Conservation (phyloP, 2,113 vertebrate species). For the Saccopteryx bilineata region DNA sequence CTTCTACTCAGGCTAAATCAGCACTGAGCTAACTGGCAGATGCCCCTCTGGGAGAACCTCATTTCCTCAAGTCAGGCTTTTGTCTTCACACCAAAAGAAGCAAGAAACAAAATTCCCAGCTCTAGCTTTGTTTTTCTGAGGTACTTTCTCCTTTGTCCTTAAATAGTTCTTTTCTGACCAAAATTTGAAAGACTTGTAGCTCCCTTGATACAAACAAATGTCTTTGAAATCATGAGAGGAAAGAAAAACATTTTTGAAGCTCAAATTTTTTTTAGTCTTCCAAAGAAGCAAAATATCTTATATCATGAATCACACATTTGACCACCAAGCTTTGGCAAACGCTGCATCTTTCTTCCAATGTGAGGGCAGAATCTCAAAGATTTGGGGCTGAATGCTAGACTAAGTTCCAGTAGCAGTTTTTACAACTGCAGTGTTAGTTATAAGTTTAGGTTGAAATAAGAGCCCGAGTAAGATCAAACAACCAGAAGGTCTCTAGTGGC, state of each 20-base stretch:
- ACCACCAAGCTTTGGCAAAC: conserved; percentile 57
- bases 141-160: background rate
- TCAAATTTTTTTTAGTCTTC: conserved; percentile 55
- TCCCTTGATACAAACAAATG: conserved; percentile 39
- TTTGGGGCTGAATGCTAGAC: conserved; percentile 27
- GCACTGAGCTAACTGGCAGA: background rate
- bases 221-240: conserved; percentile 61
- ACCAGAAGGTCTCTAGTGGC: background rate
- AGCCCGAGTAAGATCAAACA: background rate
- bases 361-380: background rate
- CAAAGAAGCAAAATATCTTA: conserved; percentile 39
- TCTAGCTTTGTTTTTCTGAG: conserved; percentile 65
- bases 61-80: conserved; percentile 29
- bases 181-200: background rate
- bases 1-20: conserved; percentile 20
- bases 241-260: conserved; percentile 68
- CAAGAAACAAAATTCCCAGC: background rate
- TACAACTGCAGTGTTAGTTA: conserved; percentile 27
- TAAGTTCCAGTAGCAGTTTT: background rate
- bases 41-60: conserved; percentile 38
- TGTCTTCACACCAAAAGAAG: conserved; percentile 69
- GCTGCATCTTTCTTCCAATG: background rate
- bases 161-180: conserved; percentile 27
- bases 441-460: conserved; percentile 27
- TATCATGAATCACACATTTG: background rate